A percentile compares a stretch with the other conserved stretches of the same genome.
Conservation (phyloP, 2,888 invertebrate genomes). For the Calliopum simillimum region DNA sequence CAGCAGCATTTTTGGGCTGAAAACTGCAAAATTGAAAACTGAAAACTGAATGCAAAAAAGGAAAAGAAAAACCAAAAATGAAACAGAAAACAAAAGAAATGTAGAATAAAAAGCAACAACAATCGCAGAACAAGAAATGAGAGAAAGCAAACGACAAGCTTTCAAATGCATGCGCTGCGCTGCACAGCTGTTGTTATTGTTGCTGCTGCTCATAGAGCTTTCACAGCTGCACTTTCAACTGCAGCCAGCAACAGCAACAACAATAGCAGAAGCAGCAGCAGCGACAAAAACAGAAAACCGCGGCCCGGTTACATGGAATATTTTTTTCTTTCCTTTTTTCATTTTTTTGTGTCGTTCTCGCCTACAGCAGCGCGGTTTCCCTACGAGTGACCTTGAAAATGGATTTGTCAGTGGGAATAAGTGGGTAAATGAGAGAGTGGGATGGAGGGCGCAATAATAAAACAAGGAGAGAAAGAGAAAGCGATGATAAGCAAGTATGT, state of each 20-base stretch:
- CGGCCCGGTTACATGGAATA: not conserved
- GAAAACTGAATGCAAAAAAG: not conserved
- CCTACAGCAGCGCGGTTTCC: constrained; percentile 7
- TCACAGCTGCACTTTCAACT: not conserved
- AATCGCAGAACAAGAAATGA: not conserved
- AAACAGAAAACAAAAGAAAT: too few relatives aligned
- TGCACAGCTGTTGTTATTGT: too few relatives aligned
- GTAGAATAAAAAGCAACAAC: not conserved
- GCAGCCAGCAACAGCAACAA: constrained; percentile 27
- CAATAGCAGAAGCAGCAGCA: constrained; percentile 7
- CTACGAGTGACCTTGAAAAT: constrained; percentile 27
- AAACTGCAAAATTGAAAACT: not conserved
- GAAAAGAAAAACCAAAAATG: not conserved
- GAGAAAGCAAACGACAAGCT: not conserved
- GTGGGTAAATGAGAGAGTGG: constrained; percentile 13
- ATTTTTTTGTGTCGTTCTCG: not conserved
- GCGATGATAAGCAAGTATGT: not conserved
- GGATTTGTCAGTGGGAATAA: constrained; percentile 2
- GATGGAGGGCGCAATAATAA: not conserved
- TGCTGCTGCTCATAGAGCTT: too few relatives aligned
- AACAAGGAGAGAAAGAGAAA: constrained; percentile 2
- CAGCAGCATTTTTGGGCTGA: constrained; percentile 2
- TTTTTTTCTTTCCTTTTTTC: too few relatives aligned
- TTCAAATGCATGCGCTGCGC: not conserved
- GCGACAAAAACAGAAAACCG: not conserved